Percentiles rank a stretch among this genome's conserved stretches.
These are phyloP conservation scores for Bathynomus jamesi DNA, from an alignment of 1,140 invertebrate genomes.

Conservation along the genomic window DNA sequence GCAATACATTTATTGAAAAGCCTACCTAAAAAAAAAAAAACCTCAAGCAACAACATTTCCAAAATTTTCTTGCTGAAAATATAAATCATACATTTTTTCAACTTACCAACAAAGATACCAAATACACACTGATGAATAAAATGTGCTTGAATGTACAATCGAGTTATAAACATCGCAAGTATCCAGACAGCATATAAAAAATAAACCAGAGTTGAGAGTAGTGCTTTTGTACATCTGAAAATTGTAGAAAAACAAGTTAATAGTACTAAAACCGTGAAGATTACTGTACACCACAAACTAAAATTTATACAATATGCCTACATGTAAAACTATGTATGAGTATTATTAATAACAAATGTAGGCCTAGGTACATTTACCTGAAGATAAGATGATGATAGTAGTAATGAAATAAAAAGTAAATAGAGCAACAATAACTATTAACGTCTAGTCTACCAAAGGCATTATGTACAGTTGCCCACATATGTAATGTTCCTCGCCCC, in stretches of 20 bases:
- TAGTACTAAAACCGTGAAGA: not conserved
- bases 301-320: too few relatives aligned
- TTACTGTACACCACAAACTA: not conserved
- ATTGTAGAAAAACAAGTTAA: not conserved
- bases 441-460: too few relatives aligned
- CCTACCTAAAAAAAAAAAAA: too few relatives aligned
- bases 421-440: too few relatives aligned
- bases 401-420: too few relatives aligned
- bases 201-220: not conserved
- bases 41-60: not conserved
- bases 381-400: too few relatives aligned
- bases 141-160: conserved; percentile 55
- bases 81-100: not conserved
- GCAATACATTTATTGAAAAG: too few relatives aligned
- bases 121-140: conserved; percentile 58
- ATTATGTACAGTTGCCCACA: too few relatives aligned
- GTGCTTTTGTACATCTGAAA: not conserved
- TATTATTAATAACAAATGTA: too few relatives aligned
- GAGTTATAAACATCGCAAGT: conserved; percentile 48
- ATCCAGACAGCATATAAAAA: conserved; percentile 38
- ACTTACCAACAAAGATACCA: conserved; percentile 51
- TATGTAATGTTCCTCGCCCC: too few relatives aligned
- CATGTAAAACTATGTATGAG: too few relatives aligned
- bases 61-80: not conserved
- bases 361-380: too few relatives aligned